Evolutionary conservation across 2,888 invertebrate genomes (phyloP).

Genomic region (Theretra japonica): DNA sequence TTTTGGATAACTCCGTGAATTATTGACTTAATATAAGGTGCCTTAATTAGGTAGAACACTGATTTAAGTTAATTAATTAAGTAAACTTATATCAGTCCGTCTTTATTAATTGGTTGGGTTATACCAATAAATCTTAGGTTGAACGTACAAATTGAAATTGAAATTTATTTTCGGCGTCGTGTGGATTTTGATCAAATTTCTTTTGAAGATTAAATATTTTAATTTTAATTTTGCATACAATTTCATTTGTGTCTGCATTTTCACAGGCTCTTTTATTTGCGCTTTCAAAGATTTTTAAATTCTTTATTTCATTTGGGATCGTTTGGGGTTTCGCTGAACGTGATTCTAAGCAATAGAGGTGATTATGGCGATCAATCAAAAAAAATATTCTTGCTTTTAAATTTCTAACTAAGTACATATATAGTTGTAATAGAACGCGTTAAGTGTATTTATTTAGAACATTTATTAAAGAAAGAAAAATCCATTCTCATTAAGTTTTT

Average conservation of each 20-base stretch:
- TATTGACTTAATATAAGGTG: slow-evolving; percentile 20
- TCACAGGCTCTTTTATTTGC: not conserved
- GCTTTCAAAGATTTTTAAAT: too few species aligned
- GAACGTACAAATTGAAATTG: not conserved
- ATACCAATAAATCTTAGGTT: not conserved
- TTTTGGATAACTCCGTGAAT: slow-evolving; percentile 11
- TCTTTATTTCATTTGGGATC: not conserved
- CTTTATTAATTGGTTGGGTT: slow-evolving; percentile 28
- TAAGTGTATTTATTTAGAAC: too few species aligned
- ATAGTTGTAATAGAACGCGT: too few species aligned
- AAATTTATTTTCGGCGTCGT: not conserved
- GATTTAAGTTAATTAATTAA: slow-evolving; percentile 33
- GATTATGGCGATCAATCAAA: not conserved
- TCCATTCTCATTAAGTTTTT: too few species aligned
- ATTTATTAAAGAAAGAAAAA: too few species aligned
- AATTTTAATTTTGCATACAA: not conserved
- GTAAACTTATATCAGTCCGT: slow-evolving; percentile 18
- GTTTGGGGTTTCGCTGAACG: not conserved
- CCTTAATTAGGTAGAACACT: slow-evolving; percentile 16
- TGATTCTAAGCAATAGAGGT: not conserved
- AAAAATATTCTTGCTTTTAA: not conserved
- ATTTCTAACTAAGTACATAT: too few species aligned
- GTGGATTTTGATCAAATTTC: not conserved
- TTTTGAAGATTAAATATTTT: not conserved
- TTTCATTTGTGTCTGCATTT: not conserved